Evolutionary conservation across 2,888 invertebrate genomes (phyloP), one percentile per base, ranked within the genome.

Genomic region (Meta bourneti): DNA sequence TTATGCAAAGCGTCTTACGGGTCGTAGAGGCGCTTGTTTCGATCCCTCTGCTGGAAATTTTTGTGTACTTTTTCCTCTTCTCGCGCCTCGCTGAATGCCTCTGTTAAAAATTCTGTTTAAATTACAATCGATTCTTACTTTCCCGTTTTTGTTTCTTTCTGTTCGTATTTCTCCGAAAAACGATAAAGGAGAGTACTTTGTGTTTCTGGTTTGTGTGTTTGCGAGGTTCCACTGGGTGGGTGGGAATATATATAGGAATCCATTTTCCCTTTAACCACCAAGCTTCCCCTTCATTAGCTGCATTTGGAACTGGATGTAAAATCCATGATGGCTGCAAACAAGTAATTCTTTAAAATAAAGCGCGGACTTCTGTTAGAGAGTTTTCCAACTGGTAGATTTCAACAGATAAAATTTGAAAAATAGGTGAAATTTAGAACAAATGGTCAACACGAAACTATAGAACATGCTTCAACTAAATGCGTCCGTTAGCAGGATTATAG

Each of bases 61-160:
- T 61, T 48, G 75, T 54, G 52, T 16, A 4, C n/a, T 78, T 78
- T 78, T 78, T 78, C 34, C 78, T 77, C 11, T 61, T 61, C 61
- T 16, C 20, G 34, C 83, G 75, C 61, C 34, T 19, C 48, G 54
- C n/a, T 34, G 75, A 20, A 51, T 71, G n/a, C 19, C 52, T 71
- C 74, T 84, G 84, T 84, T 75, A 84, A 75, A 52, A 74, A 34
- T 20, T 52, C 74, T 84, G 84, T 75, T 84, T 74, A 84, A 84
- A 84, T 84, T 74, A 84, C 75, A 61, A 84, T 84, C 84, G 84
- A 84, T 75, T 75, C 71, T 61, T 19, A 52, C 71, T 51, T 82
- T 81, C 70, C 61, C 49, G 48, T n/a, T 70, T 80, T 71, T 71
- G 48, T 48, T 75, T 75, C 20, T 11, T 11, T n/a, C 16, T 1